Percentiles rank a stretch among this genome's conserved stretches.
Evolutionary conservation across 2,113 vertebrate genomes (phyloP).

Genomic region (Bambusicola thoracicus): DNA sequence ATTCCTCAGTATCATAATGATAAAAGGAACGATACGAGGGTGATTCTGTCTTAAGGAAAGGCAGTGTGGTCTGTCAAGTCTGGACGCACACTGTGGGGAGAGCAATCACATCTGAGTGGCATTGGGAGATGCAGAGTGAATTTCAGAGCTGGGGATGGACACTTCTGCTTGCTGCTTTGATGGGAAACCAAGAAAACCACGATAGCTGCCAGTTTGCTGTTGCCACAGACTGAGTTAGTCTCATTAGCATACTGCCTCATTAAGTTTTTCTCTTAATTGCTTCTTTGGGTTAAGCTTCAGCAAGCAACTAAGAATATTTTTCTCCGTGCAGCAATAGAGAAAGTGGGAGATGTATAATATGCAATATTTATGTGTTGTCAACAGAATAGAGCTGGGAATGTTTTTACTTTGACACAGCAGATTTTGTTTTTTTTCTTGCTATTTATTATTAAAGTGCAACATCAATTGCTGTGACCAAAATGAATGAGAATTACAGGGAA

Average conservation of each 20-base stretch:
- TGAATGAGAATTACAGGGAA: not conserved
- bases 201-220: not conserved
- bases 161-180: not conserved
- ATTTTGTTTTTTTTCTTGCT: not conserved
- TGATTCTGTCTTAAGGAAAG: not conserved
- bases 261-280: conserved; percentile 11
- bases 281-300: not conserved
- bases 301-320: not conserved
- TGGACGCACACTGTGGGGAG: fast-evolving
- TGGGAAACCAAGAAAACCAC: not conserved
- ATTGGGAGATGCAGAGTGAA: not conserved
- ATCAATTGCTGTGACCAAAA: fast-evolving
- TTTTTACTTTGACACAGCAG: not conserved
- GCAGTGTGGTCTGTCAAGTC: not conserved
- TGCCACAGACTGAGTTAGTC: not conserved
- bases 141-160: fast-evolving
- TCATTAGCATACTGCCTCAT: conserved; percentile 21
- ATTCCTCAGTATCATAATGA: too few species aligned
- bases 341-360: not conserved
- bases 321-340: not conserved
- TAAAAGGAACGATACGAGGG: not conserved
- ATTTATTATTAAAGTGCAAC: not conserved
- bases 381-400: not conserved
- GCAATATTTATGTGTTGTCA: not conserved
- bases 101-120: fast-evolving